These are phyloP conservation scores for Acrossocheilus fasciatus DNA, from an alignment of 2,797 vertebrate species.

Conservation along the genomic window DNA sequence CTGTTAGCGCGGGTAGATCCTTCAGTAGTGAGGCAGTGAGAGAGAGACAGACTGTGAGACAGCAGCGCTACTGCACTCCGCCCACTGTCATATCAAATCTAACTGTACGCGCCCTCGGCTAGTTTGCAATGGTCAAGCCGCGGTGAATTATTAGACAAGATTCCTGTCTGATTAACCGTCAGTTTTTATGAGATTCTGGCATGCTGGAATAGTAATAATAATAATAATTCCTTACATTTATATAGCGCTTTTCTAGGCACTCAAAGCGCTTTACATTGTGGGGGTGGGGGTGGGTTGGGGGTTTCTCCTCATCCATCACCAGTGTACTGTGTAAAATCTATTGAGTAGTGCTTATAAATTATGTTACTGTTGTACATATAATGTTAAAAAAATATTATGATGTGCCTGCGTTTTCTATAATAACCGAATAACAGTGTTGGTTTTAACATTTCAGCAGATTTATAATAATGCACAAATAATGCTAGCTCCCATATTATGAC, in stretches of 20 bases:
- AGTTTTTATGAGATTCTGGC: background rate
- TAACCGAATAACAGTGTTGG: background rate
- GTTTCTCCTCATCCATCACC: no score
- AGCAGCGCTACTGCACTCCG: slow-evolving; percentile 38
- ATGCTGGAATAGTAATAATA: background rate
- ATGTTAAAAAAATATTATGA: background rate
- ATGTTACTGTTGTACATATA: background rate
- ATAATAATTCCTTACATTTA: no score
- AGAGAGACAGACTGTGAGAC: background rate
- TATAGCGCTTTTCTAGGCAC: no score
- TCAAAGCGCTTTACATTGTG: no score
- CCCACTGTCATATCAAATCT: slow-evolving; percentile 43
- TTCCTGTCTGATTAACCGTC: background rate
- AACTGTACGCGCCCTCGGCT: background rate
- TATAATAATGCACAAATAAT: background rate
- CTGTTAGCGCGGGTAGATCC: slow-evolving; percentile 52
- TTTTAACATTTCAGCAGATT: background rate
- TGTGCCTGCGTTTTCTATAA: background rate
- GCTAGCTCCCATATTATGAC: background rate
- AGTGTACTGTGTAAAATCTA: background rate
- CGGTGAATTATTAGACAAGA: background rate
- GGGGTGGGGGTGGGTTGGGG: no score
- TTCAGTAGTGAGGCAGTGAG: background rate
- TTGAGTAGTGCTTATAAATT: background rate
- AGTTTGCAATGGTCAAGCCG: background rate